Base-by-base conservation (phyloP, 2,888 invertebrate genomes). In the Apamea anceps region DNA sequence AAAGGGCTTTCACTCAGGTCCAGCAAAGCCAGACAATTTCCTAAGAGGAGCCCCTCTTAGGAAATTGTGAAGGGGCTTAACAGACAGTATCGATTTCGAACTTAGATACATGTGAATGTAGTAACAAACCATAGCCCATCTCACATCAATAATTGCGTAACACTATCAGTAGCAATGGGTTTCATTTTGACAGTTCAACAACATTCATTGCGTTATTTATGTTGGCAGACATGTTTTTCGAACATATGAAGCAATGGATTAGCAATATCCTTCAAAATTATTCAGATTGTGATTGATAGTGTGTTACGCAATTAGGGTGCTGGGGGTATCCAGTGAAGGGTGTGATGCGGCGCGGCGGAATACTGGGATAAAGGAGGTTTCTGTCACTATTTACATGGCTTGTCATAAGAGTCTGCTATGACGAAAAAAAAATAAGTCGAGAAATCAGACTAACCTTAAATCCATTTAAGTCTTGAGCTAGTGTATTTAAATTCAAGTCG, bases 381-480 rank as follows among this genome's bases (percentile, higher is more conserved):
- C 63, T 63, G 18, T 63, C 32, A 32, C 32, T 63, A 32, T 32
- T 32, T 65, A 65, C 21, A 32, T 37, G 32, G 21, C 63, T 65
- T 65, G 18, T 18, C 13, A 28, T 10, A 32, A 3, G 2, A 63
- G 32, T 18, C 63, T 28, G 15, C 15, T 37, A 15, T 18, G 6
- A 3, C 7, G 2, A 25, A 54, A 37, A 57, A 51, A 1, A 32
- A n/a, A 77, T 21, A 57, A 32, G 8, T 68, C 12, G 15, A 51
- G 6, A 62, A 67, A 67, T 25, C 3, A 71, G 5, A 70, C 85
- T 81, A 94, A 99, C 99, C 97, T 98, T 98, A 94, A 99, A 99
- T 76, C 98, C 98, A 91, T 98, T 97, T 88, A 99, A 97, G 95
- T 99, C 99, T 85, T 98, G 97, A 45, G 98, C 97, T 89, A 99